Conservation (phyloP, 2,113 vertebrate genomes). For the Nerophis lumbriciformis region DNA sequence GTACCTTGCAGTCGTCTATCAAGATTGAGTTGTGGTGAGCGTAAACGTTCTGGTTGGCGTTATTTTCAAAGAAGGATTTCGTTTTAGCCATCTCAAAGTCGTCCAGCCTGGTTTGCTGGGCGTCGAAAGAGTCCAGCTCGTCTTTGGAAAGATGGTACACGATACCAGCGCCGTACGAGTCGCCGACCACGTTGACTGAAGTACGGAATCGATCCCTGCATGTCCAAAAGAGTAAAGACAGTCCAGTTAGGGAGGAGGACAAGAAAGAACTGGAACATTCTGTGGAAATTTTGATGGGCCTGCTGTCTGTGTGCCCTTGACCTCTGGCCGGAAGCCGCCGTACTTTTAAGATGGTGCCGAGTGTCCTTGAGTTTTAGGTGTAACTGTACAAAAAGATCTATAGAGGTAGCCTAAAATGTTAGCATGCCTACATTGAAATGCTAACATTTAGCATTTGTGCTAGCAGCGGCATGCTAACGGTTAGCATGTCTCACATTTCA, state of each 20-base stretch:
- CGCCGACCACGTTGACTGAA: slow-evolving; percentile 95
- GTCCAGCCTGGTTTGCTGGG: slow-evolving; percentile 81
- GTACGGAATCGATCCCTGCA: slow-evolving; percentile 95
- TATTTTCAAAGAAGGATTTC: slow-evolving; percentile 89
- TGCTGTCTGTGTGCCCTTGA: too few species aligned
- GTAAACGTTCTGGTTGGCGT: slow-evolving; percentile 91
- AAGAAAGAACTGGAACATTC: not conserved
- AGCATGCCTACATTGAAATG: too few species aligned
- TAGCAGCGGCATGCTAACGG: too few species aligned
- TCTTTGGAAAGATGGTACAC: slow-evolving; percentile 94
- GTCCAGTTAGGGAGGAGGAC: not conserved
- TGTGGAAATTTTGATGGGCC: too few species aligned
- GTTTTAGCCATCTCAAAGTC: slow-evolving; percentile 92
- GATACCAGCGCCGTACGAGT: slow-evolving; percentile 96
- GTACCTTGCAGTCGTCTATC: slow-evolving; percentile 99
- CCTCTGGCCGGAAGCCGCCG: too few species aligned
- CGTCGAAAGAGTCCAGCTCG: slow-evolving; percentile 85
- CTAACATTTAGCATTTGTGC: too few species aligned
- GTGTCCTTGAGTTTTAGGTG: too few species aligned
- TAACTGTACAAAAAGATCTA: too few species aligned
- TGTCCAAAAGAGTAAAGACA: slow-evolving; percentile 1
- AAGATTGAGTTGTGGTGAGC: slow-evolving; percentile 89
- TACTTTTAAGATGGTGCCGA: too few species aligned
- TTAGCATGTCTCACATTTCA: too few species aligned
- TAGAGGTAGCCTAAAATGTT: too few species aligned